Evolutionary conservation across 2,797 vertebrate species (phyloP).

Genomic region (Coregonus ussuriensis): DNA sequence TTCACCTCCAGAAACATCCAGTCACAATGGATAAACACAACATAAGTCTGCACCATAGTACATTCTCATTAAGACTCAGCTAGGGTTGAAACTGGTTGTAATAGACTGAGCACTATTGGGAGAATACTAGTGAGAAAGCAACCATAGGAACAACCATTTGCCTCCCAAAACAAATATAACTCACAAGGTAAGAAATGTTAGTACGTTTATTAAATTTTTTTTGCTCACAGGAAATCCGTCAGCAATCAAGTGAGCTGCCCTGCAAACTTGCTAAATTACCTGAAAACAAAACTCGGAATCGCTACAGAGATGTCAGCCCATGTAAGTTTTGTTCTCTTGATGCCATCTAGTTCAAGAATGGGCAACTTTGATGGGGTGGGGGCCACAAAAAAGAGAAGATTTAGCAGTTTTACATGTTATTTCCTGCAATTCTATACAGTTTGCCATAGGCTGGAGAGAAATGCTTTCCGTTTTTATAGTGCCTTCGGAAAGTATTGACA

Average conservation of each 20-base stretch:
- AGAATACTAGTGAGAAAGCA: background rate
- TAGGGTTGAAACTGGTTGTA: background rate
- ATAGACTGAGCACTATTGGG: background rate
- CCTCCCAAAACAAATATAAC: background rate
- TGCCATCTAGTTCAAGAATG: background rate
- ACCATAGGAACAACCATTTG: background rate
- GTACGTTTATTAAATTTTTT: slow-evolving; percentile 10
- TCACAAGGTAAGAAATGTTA: background rate
- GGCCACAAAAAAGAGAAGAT: too few relatives aligned
- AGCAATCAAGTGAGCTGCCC: slow-evolving; percentile 94
- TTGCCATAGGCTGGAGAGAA: too few relatives aligned
- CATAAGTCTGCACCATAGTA: background rate
- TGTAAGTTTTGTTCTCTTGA: slow-evolving; percentile 80
- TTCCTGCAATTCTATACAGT: too few relatives aligned
- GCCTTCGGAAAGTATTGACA: too few relatives aligned
- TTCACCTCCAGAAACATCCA: background rate
- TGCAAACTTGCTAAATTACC: slow-evolving; percentile 94
- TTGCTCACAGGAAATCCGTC: slow-evolving; percentile 86
- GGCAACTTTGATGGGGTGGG: too few relatives aligned
- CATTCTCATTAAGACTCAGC: background rate
- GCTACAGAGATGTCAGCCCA: slow-evolving; percentile 98
- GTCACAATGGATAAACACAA: background rate
- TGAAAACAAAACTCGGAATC: slow-evolving; percentile 95
- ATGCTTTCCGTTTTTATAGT: too few relatives aligned
- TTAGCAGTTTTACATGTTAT: too few relatives aligned